Conservation (phyloP, 2,888 invertebrate species). For the Sarcophaga caerulescens region DNA sequence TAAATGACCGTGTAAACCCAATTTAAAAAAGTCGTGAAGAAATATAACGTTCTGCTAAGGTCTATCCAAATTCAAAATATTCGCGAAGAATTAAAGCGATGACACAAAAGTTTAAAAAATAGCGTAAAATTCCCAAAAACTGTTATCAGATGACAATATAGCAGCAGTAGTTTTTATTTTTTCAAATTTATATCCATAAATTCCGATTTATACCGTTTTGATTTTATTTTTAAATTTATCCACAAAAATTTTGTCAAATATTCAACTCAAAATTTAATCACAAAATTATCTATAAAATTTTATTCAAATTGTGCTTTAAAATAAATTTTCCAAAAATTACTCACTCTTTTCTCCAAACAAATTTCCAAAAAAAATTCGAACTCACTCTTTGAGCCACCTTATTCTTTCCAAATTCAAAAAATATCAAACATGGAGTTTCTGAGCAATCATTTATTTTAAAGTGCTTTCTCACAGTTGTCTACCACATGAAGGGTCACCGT, state of each 20-base stretch:
- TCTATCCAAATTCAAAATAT: not conserved
- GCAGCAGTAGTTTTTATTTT: too few species aligned
- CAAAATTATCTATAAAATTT: not conserved
- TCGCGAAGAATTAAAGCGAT: conserved; percentile 1
- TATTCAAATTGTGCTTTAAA: not conserved
- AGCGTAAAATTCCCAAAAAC: too few species aligned
- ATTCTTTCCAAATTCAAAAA: not conserved
- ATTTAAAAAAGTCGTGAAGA: too few species aligned
- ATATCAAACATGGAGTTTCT: not conserved
- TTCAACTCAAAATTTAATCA: too few species aligned
- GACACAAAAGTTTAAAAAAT: not conserved
- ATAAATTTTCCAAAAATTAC: not conserved
- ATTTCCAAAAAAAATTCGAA: not conserved
- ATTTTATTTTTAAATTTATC: not conserved
- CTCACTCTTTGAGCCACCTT: not conserved
- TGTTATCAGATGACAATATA: too few species aligned
- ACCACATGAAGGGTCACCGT: too few species aligned
- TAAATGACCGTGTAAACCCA: too few species aligned
- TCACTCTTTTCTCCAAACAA: not conserved
- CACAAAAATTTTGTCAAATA: too few species aligned
- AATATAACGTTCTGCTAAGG: too few species aligned
- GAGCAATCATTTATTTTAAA: not conserved
- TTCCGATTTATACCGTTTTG: not conserved
- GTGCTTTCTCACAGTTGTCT: too few species aligned
- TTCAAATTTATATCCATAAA: too few species aligned